phyloP scores from a whole-genome alignment of 2,797 vertebrate genomes.

The Thamnophis elegans region DNA sequence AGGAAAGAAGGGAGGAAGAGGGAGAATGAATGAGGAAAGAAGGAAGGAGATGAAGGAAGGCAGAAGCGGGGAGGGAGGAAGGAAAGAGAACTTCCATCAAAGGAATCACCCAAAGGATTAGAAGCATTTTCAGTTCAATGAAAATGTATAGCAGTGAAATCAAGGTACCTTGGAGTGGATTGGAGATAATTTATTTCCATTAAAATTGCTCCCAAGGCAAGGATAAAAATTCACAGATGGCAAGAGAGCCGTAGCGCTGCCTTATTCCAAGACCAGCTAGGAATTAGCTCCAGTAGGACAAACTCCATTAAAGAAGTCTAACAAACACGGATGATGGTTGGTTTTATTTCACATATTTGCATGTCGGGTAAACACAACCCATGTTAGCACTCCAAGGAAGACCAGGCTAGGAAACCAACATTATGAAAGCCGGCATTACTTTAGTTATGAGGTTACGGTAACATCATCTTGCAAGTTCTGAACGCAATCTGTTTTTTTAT shows the following conservation, averaged over 20 bases:
- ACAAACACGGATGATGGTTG: not conserved
- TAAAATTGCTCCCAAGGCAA: constrained; percentile 6
- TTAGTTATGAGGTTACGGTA: not conserved
- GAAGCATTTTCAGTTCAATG: not conserved
- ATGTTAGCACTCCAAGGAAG: not conserved
- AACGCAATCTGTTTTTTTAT: not conserved
- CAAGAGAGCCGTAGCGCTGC: not conserved
- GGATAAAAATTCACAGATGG: not conserved
- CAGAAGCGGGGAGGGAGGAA: not conserved
- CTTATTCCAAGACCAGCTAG: not conserved
- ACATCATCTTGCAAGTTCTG: not conserved
- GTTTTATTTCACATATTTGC: not conserved
- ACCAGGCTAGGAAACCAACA: not conserved
- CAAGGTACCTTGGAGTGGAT: constrained; percentile 19
- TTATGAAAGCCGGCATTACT: not conserved
- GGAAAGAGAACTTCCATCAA: not conserved
- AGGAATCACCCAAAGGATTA: not conserved
- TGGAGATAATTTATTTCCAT: constrained; percentile 30
- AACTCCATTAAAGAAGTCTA: not conserved
- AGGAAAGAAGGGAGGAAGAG: not conserved
- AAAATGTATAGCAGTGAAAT: not conserved
- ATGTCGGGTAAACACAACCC: not conserved
- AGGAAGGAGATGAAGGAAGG: not conserved
- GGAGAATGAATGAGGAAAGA: not conserved
- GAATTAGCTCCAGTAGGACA: constrained; percentile 13